Evolutionary conservation across 2,797 vertebrate genomes (phyloP), one percentile per base, ranked within the genome.

Genomic region (Onychomys arenicola): DNA sequence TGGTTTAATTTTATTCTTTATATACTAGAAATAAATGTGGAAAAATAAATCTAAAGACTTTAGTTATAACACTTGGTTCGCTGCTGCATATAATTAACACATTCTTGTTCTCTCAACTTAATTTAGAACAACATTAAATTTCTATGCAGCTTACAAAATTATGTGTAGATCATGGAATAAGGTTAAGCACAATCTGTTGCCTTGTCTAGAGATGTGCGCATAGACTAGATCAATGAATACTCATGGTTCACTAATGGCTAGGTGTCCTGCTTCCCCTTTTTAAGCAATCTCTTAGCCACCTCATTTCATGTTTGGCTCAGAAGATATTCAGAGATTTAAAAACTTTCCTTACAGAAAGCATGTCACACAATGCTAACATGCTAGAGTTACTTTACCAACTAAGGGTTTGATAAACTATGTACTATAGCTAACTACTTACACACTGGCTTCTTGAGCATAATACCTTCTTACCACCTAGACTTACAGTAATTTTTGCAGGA

Each of bases 31-130:
- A 91, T 77, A 89, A 77, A 49, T 77, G 93, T 97, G 93, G 94
- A 93, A 90, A 87, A 89, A 95, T 93, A 90, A 91, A 75, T 52
- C 83, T 94, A 80, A 78, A 97, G 46, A 82, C 71, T 96, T 89
- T n/a, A 65, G 57, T 81, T 97, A 91, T 95, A 94, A 95, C 21
- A 90, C 71, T 96, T 93, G 65, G 80, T 92, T 96, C 93, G 90
- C 21, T 96, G 34, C 90, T 93, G 81, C 88, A 78, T 97, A 73
- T 69, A 94, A 97, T 97, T 96, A 97, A 81, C 93, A 97, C 81
- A 88, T 96, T 97, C 93, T 89, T 96, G n/a, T 95, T 96, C 67
- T 85, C 34, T 90, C 46, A 29, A 86, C 65, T 94, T 95, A 96
- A 95, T 94, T 97, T 96, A 96, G 85, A 96, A 93, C 25, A 75